Evolutionary conservation across 2,888 invertebrate species (phyloP), one percentile per base, ranked within the genome.

Genomic region (Brassicogethes aeneus): DNA sequence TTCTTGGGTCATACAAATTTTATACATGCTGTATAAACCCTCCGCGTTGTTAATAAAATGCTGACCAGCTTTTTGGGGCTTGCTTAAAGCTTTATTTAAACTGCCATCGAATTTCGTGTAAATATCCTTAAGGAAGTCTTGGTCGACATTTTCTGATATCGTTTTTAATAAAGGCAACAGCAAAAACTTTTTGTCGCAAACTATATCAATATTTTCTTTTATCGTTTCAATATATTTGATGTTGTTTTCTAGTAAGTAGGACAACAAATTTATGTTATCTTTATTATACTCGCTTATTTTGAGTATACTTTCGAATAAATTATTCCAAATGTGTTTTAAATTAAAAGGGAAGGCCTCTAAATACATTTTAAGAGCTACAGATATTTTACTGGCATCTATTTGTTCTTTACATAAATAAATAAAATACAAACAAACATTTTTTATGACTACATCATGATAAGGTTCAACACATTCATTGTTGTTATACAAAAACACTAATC

Each of bases 31-130:
- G 5, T 69, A 67, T 16, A 82, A 70, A n/a, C 78, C 74, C 39
- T 68, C 60, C 42, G 75, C 71, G 58, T 80, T 75, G 40, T 75
- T 72, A 33, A 75, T 66, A 48, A 82, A 80, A 37, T 82, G 75
- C 49, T 77, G 76, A 1, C 79, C 78, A 2, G 77, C 77, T 66
- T 83, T 83, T 45, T 80, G 79, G 1, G 82, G 83, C 56, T 82
- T 82, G 53, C 80, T 77, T 32, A 83, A 64, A 44, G 77, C 70
- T 61, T 79, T 79, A 37, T 70, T 61, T 23, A 87, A 75, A 46
- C 80, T 77, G 1, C 71, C 65, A 61, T 80, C 76, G 48, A 80
- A 79, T 53, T 75, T 71, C 34, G 72, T 66, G 54, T 73, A 81
- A 39, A 84, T 67, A 37, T 64, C 70, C 15, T 59, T 55, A 2